Conservation (phyloP, 2,113 vertebrate species). For the Lynx canadensis region DNA sequence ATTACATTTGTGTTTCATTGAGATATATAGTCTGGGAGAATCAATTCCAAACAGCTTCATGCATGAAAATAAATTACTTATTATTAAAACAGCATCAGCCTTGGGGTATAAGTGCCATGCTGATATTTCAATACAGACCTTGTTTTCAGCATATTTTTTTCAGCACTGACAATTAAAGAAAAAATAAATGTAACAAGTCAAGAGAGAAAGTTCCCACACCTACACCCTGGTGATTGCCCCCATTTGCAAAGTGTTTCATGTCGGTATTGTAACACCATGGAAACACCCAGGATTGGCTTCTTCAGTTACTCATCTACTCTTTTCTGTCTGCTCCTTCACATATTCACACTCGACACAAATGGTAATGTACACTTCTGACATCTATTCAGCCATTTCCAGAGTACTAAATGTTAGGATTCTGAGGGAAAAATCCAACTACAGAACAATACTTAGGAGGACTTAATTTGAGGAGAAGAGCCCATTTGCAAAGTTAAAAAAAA, state of each 20-base stretch:
- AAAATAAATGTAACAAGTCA: neutral
- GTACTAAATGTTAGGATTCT: neutral
- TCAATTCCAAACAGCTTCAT: neutral
- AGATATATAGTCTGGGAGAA: neutral
- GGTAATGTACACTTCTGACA: neutral
- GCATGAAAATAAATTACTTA: neutral
- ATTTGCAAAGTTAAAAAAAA: neutral
- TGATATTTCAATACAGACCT: neutral
- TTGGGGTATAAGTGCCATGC: neutral
- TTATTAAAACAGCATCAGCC: neutral
- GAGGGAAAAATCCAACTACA: neutral
- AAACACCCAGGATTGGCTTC: neutral
- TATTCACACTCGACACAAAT: too few relatives aligned
- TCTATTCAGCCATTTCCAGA: neutral
- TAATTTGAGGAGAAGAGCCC: neutral
- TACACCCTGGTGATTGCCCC: neutral
- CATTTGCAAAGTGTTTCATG: neutral
- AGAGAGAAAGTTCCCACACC: neutral
- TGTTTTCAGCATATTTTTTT: neutral
- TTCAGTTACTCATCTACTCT: neutral
- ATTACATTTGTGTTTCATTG: neutral
- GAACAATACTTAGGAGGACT: neutral
- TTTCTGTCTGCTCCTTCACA: neutral
- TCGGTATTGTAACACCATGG: neutral
- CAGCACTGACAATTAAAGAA: neutral